Conservation (phyloP, 2,888 invertebrate genomes). For the Cinara cedri region DNA sequence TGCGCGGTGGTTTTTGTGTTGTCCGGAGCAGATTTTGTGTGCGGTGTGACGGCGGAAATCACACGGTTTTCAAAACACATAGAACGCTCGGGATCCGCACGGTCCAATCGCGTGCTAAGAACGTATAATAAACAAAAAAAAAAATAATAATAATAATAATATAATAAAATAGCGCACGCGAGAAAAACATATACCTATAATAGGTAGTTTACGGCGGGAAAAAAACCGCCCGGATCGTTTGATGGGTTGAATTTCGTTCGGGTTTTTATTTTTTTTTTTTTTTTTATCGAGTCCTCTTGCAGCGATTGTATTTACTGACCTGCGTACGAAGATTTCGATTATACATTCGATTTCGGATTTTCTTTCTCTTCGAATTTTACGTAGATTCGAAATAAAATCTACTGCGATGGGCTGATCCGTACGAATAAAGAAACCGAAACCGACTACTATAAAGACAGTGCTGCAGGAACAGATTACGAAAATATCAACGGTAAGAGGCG, state of each 20-base stretch:
- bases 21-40: neutral
- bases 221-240: neutral
- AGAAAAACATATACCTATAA: neutral
- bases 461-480: too few relatives aligned
- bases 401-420: too few relatives aligned
- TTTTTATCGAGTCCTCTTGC: too few relatives aligned
- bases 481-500: too few relatives aligned
- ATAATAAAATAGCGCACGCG: neutral
- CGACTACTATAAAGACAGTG: too few relatives aligned
- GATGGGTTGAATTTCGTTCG: conserved; percentile 9
- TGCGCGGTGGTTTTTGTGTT: neutral
- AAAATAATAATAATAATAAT: neutral
- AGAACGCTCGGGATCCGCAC: neutral
- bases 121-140: neutral
- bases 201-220: neutral
- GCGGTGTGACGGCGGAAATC: conserved; percentile 5
- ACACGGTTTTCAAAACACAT: conserved; percentile 18
- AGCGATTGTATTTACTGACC: too few relatives aligned
- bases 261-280: neutral
- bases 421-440: too few relatives aligned
- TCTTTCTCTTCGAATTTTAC: too few relatives aligned
- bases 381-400: too few relatives aligned
- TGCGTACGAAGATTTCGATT: too few relatives aligned
- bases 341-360: too few relatives aligned
- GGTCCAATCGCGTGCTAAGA: neutral